These are phyloP conservation scores for Scaptomyza flava DNA, from an alignment of 2,888 invertebrate species.

Conservation along the genomic window DNA sequence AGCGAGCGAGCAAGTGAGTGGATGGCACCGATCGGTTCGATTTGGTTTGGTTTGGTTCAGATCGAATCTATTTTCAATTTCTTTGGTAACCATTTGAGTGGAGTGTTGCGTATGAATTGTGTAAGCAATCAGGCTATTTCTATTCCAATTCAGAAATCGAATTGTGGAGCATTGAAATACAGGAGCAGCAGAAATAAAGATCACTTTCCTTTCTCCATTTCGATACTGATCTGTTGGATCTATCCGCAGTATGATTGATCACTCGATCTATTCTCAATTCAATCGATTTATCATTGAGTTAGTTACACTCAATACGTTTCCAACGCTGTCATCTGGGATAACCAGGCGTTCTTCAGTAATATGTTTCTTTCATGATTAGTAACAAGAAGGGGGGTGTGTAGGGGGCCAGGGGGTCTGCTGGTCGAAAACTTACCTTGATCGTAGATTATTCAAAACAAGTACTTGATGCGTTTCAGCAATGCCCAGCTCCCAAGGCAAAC, in stretches of 20 bases:
- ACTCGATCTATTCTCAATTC: constrained; percentile 30
- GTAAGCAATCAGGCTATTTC: constrained; percentile 47
- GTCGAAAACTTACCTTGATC: constrained; percentile 87
- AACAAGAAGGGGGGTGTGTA: constrained; percentile 64
- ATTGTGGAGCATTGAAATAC: constrained; percentile 15
- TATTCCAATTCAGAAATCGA: constrained; percentile 24
- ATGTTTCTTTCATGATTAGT: constrained; percentile 81
- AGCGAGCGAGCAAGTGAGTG: constrained; percentile 73
- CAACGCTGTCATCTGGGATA: constrained; percentile 84
- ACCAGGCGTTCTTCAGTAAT: constrained; percentile 83
- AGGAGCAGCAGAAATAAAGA: constrained; percentile 24
- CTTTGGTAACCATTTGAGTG: constrained; percentile 49
- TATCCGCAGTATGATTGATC: constrained; percentile 16
- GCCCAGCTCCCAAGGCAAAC: constrained; percentile 99
- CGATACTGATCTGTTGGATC: constrained; percentile 20
- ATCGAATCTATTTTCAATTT: constrained; percentile 35
- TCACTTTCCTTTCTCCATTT: constrained; percentile 28
- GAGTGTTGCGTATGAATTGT: constrained; percentile 31
- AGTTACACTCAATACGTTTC: constrained; percentile 60
- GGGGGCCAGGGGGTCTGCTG: constrained; percentile 55
- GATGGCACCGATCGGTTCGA: constrained; percentile 57
- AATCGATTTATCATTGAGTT: constrained; percentile 33
- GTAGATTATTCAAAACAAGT: constrained; percentile 95
- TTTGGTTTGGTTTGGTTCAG: constrained; percentile 31
- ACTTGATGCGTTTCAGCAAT: constrained; percentile 99